Evolutionary conservation across 2,888 invertebrate species (phyloP).

Genomic region (Metopia argyrocephala): DNA sequence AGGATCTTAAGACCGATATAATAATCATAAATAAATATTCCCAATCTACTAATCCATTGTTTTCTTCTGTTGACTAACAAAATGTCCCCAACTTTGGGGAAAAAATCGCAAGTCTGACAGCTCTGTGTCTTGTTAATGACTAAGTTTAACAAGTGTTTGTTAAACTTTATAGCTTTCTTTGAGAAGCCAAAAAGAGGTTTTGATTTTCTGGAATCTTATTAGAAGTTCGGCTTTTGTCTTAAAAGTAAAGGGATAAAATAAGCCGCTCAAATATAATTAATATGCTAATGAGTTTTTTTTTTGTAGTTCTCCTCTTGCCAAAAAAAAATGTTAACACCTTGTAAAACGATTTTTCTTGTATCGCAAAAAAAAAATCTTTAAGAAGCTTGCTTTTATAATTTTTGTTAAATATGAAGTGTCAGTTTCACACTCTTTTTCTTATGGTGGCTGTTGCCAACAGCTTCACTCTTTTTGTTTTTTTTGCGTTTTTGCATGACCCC

Average conservation of each 20-base stretch:
- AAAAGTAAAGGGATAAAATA: not conserved
- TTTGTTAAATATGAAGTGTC: slow-evolving; percentile 4
- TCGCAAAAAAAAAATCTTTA: not conserved
- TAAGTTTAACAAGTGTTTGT: slow-evolving; percentile 48
- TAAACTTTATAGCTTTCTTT: slow-evolving; percentile 36
- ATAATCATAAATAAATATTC: no score
- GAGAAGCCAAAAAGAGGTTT: not conserved
- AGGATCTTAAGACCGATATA: no score
- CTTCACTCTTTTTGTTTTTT: slow-evolving; percentile 11
- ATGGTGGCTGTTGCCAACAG: not conserved
- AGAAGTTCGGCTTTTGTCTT: not conserved
- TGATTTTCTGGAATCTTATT: slow-evolving; percentile 10
- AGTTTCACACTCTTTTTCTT: slow-evolving; percentile 13
- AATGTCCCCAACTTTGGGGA: no score
- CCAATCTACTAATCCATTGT: no score
- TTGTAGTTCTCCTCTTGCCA: not conserved
- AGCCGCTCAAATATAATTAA: slow-evolving; percentile 63
- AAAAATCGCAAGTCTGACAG: no score
- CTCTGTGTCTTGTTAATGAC: no score
- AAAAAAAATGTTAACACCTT: slow-evolving; percentile 48
- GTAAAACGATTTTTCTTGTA: slow-evolving; percentile 24
- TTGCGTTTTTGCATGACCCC: slow-evolving; percentile 44
- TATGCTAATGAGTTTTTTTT: slow-evolving; percentile 62
- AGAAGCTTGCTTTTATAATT: not conserved
- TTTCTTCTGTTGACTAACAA: no score